phyloP scores from a whole-genome alignment of 2,888 invertebrate species.

The Hylaea fasciaria region DNA sequence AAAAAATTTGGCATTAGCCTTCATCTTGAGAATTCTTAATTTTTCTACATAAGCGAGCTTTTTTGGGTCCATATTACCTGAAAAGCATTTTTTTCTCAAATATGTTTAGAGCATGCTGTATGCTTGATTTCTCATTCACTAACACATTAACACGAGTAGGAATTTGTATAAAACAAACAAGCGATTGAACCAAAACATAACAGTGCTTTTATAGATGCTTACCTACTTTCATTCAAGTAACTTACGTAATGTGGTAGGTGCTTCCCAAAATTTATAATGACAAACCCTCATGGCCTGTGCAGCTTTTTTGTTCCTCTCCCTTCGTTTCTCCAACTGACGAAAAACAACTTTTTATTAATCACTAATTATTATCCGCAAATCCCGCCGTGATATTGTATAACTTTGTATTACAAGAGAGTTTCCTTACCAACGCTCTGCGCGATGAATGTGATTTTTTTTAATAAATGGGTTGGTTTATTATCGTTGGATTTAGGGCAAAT shows the following conservation, averaged over 20 bases:
- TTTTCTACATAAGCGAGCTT: constrained; percentile 63
- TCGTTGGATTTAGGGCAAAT: no score
- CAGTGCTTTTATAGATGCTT: no score
- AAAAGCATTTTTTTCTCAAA: neutral
- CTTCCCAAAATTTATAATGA: constrained; percentile 76
- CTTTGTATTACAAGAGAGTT: no score
- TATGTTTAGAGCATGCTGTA: no score
- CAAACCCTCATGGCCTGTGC: constrained; percentile 62
- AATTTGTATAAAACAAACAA: neutral
- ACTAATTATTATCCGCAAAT: no score
- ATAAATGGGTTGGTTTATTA: no score
- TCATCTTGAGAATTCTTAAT: constrained; percentile 66
- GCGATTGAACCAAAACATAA: neutral
- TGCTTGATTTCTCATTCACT: no score
- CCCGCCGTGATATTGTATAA: no score
- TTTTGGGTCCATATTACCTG: constrained; percentile 68
- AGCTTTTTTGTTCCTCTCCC: constrained; percentile 64
- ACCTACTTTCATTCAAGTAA: constrained; percentile 22
- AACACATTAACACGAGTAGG: no score
- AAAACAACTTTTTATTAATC: neutral
- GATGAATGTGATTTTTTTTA: no score
- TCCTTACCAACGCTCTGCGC: no score
- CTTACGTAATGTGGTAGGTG: constrained; percentile 72
- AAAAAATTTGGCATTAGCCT: constrained; percentile 57
- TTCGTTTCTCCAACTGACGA: constrained; percentile 65